A percentile compares a stretch with the other conserved stretches of the same genome.
phyloP scores from a whole-genome alignment of 2,797 vertebrate species.

The Odontamblyopus lacepedii region DNA sequence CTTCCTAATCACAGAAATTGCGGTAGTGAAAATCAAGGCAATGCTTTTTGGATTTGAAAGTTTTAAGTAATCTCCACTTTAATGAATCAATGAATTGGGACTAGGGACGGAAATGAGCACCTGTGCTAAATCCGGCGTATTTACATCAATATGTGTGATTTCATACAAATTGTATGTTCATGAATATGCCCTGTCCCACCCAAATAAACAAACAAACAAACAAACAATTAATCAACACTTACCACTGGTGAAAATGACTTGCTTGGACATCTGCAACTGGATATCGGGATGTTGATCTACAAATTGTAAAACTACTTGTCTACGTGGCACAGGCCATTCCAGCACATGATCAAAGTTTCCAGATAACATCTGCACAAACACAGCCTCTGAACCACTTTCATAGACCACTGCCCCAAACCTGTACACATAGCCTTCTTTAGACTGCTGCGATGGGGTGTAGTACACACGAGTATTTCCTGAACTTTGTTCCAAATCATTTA shows the following conservation, averaged over 20 bases:
- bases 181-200: no score
- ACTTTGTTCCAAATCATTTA: constrained; percentile 74
- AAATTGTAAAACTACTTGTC: constrained; percentile 78
- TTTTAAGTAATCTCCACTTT: no score
- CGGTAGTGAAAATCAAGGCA: background rate
- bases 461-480: background rate
- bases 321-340: constrained; percentile 80
- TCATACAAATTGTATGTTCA: no score
- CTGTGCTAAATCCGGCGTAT: no score
- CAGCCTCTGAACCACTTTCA: no score
- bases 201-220: no score
- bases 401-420: constrained; percentile 32
- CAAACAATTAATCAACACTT: no score
- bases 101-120: no score
- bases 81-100: no score
- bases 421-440: constrained; percentile 82
- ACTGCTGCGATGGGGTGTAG: constrained; percentile 74
- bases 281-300: constrained; percentile 85
- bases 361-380: constrained; percentile 10
- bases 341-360: constrained; percentile 78
- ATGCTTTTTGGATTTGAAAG: no score
- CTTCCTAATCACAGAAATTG: background rate
- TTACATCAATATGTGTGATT: no score
- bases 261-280: constrained; percentile 49
- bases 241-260: background rate